Percentiles rank a stretch among this genome's conserved stretches.
Conservation (phyloP, 2,797 vertebrate genomes). For the Myotis vivesi region DNA sequence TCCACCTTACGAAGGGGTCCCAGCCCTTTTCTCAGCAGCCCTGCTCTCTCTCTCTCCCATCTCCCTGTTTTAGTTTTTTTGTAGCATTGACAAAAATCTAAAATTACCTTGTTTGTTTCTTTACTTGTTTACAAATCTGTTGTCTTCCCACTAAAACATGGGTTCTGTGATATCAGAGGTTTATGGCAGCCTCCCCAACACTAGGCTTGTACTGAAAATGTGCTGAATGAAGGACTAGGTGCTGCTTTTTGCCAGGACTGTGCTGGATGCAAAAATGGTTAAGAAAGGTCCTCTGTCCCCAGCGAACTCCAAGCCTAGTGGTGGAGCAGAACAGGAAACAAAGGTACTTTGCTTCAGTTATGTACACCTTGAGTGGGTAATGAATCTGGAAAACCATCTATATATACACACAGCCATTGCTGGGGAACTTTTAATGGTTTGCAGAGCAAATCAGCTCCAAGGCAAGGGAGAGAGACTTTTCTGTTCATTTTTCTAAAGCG, state of each 20-base stretch:
- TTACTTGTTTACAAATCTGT: neutral
- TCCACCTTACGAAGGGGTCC: neutral
- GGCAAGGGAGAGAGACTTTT: neutral
- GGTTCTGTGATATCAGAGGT: neutral
- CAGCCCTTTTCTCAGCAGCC: neutral
- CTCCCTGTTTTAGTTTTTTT: neutral
- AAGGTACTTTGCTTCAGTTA: neutral
- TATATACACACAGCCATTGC: neutral
- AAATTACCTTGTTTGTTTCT: neutral
- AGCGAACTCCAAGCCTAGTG: neutral
- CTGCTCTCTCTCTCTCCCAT: neutral
- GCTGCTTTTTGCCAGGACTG: neutral
- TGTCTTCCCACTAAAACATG: neutral
- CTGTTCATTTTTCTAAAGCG: neutral
- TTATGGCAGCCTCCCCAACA: neutral
- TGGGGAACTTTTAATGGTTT: neutral
- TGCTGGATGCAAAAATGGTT: neutral
- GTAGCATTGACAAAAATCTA: neutral
- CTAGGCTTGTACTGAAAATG: neutral
- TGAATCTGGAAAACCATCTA: neutral
- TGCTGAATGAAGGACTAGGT: neutral
- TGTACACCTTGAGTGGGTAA: neutral
- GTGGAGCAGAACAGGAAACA: neutral
- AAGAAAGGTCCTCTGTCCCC: neutral
- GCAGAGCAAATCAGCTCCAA: neutral